These are phyloP conservation scores for Tetragonula carbonaria DNA, from an alignment of 2,888 invertebrate species.

Conservation along the genomic window DNA sequence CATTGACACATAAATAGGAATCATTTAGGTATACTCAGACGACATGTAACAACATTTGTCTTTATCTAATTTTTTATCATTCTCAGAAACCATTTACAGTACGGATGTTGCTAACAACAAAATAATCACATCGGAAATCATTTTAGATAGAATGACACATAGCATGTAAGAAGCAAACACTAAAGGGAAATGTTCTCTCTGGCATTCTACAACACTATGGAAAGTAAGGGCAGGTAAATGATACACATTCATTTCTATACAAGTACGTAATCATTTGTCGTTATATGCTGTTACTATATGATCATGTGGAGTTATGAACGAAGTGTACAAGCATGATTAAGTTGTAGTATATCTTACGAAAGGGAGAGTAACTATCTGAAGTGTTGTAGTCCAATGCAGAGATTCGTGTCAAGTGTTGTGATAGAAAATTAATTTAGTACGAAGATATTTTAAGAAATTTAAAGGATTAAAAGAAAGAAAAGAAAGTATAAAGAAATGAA, in stretches of 20 bases:
- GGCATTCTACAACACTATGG: constrained; percentile 12
- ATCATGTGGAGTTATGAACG: neutral
- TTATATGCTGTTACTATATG: neutral
- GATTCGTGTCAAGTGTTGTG: neutral
- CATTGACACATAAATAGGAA: constrained; percentile 41
- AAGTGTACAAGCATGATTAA: constrained; percentile 6
- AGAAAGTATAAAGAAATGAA: neutral
- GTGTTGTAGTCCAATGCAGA: neutral
- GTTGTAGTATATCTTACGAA: constrained; percentile 4
- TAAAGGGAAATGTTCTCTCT: neutral
- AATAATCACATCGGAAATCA: constrained; percentile 13
- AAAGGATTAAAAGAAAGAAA: neutral
- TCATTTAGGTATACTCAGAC: constrained; percentile 22
- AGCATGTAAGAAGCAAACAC: constrained; percentile 40
- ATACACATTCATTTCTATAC: neutral
- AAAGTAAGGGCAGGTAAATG: neutral
- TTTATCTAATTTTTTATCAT: constrained; percentile 38
- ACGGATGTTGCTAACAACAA: constrained; percentile 28
- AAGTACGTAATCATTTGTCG: neutral
- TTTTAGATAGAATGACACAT: constrained; percentile 12
- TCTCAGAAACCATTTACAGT: constrained; percentile 42
- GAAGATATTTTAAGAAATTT: neutral
- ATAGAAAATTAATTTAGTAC: neutral
- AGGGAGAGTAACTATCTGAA: neutral
- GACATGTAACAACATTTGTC: constrained; percentile 13